A percentile compares a stretch with the other conserved stretches of the same genome.
These are phyloP conservation scores for Actinernus sp. DNA, from an alignment of 92 coral and sea anemone species.

Conservation along the genomic window DNA sequence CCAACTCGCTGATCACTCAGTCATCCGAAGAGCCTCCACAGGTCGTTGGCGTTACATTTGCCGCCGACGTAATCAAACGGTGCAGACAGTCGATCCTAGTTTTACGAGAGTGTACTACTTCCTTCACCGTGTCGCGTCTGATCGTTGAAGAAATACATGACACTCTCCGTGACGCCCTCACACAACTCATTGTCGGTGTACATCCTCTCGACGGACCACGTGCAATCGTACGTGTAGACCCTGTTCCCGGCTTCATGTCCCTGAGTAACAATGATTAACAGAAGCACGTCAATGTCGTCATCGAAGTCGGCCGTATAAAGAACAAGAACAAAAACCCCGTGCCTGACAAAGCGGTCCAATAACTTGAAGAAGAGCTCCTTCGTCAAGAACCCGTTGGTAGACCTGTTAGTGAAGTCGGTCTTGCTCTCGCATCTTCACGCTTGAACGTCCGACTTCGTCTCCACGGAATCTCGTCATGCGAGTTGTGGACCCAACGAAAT, in stretches of 20 bases:
- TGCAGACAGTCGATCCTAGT: constrained; percentile 30
- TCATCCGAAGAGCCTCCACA: constrained; percentile 62
- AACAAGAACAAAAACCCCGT: constrained; percentile 58
- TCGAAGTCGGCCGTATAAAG: constrained; percentile 43
- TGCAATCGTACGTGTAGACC: too few relatives aligned
- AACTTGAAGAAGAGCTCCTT: constrained; percentile 45
- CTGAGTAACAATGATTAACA: constrained; percentile 18
- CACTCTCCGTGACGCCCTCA: constrained; percentile 60
- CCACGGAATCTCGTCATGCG: background rate
- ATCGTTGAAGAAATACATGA: constrained; percentile 54
- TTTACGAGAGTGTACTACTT: too few relatives aligned
- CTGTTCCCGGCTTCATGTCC: constrained; percentile 46
- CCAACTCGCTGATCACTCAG: constrained; percentile 30
- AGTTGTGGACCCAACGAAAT: too few relatives aligned
- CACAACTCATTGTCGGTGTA: constrained; percentile 38
- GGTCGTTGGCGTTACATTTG: too few relatives aligned
- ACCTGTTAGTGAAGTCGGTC: too few relatives aligned
- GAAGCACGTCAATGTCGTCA: constrained; percentile 12
- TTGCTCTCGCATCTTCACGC: constrained; percentile 27
- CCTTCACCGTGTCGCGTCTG: too few relatives aligned
- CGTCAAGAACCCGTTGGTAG: too few relatives aligned
- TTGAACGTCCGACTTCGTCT: constrained; percentile 11
- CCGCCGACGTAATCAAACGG: constrained; percentile 63
- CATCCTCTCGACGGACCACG: constrained; percentile 60
- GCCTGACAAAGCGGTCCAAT: constrained; percentile 47